Conservation (phyloP, 1,140 invertebrate species). For the Magallana angulata region DNA sequence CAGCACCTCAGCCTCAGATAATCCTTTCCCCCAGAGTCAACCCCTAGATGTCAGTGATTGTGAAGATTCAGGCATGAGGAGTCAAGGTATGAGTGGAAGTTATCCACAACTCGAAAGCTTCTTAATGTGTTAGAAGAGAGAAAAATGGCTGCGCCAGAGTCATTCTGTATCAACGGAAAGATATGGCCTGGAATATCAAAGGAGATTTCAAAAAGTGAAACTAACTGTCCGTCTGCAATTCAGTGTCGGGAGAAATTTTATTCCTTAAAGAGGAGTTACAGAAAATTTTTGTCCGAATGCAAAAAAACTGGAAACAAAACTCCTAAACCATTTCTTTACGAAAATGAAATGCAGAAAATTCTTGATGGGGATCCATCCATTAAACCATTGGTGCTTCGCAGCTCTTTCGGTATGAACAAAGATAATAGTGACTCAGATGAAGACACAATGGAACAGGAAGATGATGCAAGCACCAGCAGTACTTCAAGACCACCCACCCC, state of each 20-base stretch:
- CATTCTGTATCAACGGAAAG: neutral
- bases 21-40: too few relatives aligned
- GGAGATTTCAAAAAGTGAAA: neutral
- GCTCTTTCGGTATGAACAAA: conserved; percentile 4
- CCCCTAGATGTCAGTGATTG: neutral
- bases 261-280: neutral
- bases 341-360: conserved; percentile 26
- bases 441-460: neutral
- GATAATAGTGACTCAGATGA: neutral
- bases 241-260: conserved; percentile 41
- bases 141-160: neutral
- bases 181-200: neutral
- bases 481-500: neutral
- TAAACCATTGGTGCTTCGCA: neutral
- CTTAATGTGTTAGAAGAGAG: neutral
- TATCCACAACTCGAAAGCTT: neutral
- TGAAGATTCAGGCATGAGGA: neutral
- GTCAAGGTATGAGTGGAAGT: neutral
- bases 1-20: neutral
- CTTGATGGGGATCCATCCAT: conserved; percentile 9
- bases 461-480: neutral
- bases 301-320: conserved; percentile 8
- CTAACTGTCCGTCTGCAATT: neutral
- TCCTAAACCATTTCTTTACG: conserved; percentile 38
- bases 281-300: neutral